phyloP scores from a whole-genome alignment of 2,113 vertebrate genomes.

The Oncorhynchus tshawytscha region DNA sequence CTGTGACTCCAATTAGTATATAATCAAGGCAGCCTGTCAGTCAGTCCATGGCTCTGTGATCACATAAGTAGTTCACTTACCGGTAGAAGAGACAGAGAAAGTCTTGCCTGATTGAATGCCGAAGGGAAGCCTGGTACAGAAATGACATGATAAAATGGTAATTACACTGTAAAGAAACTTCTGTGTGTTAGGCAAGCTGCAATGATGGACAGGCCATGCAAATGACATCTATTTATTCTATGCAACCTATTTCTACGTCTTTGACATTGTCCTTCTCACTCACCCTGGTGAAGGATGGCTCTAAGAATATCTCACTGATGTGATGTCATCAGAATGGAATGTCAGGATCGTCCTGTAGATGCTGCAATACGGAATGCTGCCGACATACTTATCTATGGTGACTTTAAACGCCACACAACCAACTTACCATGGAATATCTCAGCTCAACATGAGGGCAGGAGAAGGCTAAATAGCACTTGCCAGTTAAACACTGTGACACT shows the following conservation, averaged over 20 bases:
- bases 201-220: not conserved
- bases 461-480: not conserved
- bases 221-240: not conserved
- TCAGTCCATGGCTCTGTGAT: too few species aligned
- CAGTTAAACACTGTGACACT: not conserved
- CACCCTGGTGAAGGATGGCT: slow-evolving; percentile 32
- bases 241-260: slow-evolving; percentile 5
- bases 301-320: slow-evolving; percentile 64
- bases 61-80: not conserved
- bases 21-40: not conserved
- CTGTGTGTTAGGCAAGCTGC: not conserved
- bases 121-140: too few species aligned
- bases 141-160: too few species aligned
- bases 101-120: not conserved
- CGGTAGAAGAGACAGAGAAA: not conserved
- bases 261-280: slow-evolving; percentile 34
- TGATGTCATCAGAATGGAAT: slow-evolving; percentile 54
- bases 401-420: slow-evolving; percentile 59
- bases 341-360: slow-evolving; percentile 52
- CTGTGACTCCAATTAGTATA: not conserved
- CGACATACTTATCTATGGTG: slow-evolving; percentile 71
- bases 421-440: slow-evolving; percentile 21
- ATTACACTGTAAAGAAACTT: too few species aligned
- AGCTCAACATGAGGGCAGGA: not conserved
- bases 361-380: slow-evolving; percentile 59